Evolutionary conservation across 2,888 invertebrate genomes (phyloP).

Genomic region (Meiosimyza platycephala): DNA sequence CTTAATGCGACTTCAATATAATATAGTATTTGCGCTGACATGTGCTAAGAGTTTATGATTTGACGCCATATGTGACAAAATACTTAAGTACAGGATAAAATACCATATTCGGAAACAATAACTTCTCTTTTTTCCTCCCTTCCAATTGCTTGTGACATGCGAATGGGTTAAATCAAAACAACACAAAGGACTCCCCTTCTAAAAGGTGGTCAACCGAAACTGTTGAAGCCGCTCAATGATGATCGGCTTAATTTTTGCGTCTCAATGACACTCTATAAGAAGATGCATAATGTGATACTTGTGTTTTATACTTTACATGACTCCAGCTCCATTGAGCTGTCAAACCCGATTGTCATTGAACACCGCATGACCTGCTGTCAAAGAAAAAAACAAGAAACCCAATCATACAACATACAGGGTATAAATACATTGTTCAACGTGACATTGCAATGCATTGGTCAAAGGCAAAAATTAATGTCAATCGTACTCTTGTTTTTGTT

Average conservation of each 20-base stretch:
- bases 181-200: neutral
- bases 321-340: conserved; percentile 52
- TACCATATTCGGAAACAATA: neutral
- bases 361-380: conserved; percentile 25
- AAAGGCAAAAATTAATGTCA: no score
- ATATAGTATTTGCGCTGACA: no score
- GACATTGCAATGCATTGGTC: no score
- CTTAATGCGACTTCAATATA: no score
- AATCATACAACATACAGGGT: neutral
- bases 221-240: conserved; percentile 31
- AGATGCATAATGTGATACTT: neutral
- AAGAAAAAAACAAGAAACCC: neutral
- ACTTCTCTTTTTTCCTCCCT: neutral
- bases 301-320: conserved; percentile 8
- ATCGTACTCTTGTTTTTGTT: no score
- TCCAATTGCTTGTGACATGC: neutral
- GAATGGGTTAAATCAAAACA: neutral
- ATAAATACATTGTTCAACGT: no score
- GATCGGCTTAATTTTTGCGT: conserved; percentile 38
- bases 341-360: conserved; percentile 43
- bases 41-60: no score
- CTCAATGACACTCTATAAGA: conserved; percentile 32
- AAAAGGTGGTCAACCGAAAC: conserved; percentile 19
- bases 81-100: no score
- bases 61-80: no score